phyloP scores from a whole-genome alignment of 2,888 invertebrate species.

The Petrophora chlorosata region DNA sequence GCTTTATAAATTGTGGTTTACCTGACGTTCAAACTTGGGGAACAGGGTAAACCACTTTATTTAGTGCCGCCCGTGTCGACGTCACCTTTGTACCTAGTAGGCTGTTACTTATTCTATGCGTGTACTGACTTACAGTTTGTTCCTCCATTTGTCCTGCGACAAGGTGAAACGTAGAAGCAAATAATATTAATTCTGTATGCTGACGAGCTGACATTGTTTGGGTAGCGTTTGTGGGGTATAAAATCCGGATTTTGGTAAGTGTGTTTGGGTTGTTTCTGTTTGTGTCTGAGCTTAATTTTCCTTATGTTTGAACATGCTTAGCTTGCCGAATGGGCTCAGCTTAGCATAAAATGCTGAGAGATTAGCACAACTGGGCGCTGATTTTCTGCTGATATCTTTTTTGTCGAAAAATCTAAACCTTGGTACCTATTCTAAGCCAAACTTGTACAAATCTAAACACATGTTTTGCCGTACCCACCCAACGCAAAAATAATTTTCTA shows the following conservation, averaged over 20 bases:
- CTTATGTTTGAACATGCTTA: no score
- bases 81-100: neutral
- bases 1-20: neutral
- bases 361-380: no score
- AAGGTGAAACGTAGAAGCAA: conserved; percentile 1
- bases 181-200: conserved; percentile 3
- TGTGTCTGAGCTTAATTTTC: no score
- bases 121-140: conserved; percentile 4
- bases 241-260: neutral
- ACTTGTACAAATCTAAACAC: no score
- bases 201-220: neutral
- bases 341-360: no score
- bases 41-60: conserved; percentile 1
- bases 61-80: neutral
- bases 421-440: no score
- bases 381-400: no score
- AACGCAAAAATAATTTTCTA: no score
- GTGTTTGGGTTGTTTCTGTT: no score
- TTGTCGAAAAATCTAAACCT: no score
- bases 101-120: neutral
- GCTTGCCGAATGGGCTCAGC: no score
- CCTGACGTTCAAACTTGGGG: neutral
- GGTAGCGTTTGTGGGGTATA: neutral
- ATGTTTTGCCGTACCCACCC: no score
- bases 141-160: neutral